phyloP scores from a whole-genome alignment of 2,888 invertebrate genomes.

The Gonocerus acuteangulatus region DNA sequence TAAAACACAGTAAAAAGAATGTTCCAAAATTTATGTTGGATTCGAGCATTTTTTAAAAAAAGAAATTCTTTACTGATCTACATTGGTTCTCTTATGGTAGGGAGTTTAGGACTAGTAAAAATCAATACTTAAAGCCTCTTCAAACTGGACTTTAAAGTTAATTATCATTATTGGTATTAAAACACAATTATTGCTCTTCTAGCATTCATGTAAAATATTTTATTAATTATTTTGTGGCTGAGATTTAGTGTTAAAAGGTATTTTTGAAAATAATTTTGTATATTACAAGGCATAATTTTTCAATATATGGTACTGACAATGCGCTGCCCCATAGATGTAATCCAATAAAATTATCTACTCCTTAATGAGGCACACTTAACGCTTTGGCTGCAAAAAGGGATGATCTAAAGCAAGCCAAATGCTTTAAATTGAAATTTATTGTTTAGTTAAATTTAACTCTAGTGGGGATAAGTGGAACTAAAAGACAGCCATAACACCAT shows the following conservation, averaged over 20 bases:
- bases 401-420: too few relatives aligned
- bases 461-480: constrained; percentile 6
- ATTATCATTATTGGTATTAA: neutral
- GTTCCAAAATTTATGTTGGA: constrained; percentile 2
- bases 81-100: constrained; percentile 16
- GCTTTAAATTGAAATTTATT: neutral
- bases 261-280: too few relatives aligned
- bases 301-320: too few relatives aligned
- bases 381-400: too few relatives aligned
- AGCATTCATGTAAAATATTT: too few relatives aligned
- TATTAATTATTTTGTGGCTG: too few relatives aligned
- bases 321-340: too few relatives aligned
- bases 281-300: too few relatives aligned
- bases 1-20: constrained; percentile 12
- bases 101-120: constrained; percentile 8
- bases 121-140: constrained; percentile 11
- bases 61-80: constrained; percentile 2
- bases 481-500: constrained; percentile 1
- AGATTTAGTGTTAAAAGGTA: too few relatives aligned
- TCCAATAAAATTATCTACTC: too few relatives aligned
- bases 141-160: neutral
- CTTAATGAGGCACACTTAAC: too few relatives aligned
- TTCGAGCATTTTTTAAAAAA: constrained; percentile 14
- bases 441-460: neutral
- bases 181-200: neutral